Base-by-base conservation (phyloP, 2,888 invertebrate genomes). In the Perizoma affinitatum region DNA sequence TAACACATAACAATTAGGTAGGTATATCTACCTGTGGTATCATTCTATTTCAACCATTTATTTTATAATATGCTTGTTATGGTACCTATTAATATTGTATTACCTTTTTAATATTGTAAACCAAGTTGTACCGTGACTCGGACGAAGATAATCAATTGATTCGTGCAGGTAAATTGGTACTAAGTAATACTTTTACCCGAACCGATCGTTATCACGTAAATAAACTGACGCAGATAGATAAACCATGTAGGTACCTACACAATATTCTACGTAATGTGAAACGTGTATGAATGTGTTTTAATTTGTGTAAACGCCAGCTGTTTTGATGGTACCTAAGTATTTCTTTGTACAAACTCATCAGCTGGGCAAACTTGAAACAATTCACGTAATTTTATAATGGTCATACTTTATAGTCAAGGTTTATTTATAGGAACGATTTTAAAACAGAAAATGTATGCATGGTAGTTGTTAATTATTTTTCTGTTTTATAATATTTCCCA, bases 301-400 rank as follows among this genome's bases (percentile, higher is more conserved):
- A 79, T 79, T 78, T 71, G 63, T 73, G 73, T 71, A 72, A 72
- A 77, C 74, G 75, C 74, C 73, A 54, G 62, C 48, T 67, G 61
- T 64, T 65, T 59, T 67, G 54, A 58, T 59, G 51, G 50, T 45
- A 9, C 54, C 50, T 22, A 22, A 22, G 22, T 22, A 22, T 22
- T 22, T 59, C 55, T 34, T 56, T 58, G 74, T 74, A 76, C 66
- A 65, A 60, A 53, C 58, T 62, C 62, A 79, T 76, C 88, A 88
- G 80, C 87, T 90, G 88, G 71, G 71, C 79, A 89, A 87, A 90
- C 73, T 54, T 77, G 67, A 67, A 82, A 84, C 85, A 86, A 85
- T 85, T 74, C 76, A 70, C 73, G 68, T 80, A 80, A 83, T 83
- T 78, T 75, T 78, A 80, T 73, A 75, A 75, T 76, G 69, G 63